These are phyloP conservation scores for Physocephala rufipes DNA, from an alignment of 2,888 invertebrate genomes.

Conservation along the genomic window DNA sequence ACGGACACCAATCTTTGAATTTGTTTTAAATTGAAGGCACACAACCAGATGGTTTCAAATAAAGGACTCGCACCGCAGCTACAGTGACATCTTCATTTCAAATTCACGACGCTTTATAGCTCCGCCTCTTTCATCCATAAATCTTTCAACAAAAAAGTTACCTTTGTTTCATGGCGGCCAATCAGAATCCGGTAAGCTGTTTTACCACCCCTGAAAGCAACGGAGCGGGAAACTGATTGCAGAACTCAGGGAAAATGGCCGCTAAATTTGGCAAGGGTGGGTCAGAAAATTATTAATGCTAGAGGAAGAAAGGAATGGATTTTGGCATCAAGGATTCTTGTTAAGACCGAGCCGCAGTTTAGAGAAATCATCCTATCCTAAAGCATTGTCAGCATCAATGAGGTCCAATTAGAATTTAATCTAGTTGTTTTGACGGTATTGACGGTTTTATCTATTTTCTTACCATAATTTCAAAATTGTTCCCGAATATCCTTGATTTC, in stretches of 20 bases:
- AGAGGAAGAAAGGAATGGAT: neutral
- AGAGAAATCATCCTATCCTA: neutral
- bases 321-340: neutral
- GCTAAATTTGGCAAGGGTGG: neutral
- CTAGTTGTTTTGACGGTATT: too few species aligned
- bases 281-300: too few species aligned
- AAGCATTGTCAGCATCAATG: conserved; percentile 24
- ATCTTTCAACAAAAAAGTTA: neutral
- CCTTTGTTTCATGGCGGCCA: neutral
- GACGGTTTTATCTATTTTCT: too few species aligned
- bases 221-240: neutral
- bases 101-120: neutral
- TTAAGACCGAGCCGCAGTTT: conserved; percentile 20
- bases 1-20: neutral
- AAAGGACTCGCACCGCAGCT: too few species aligned
- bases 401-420: too few species aligned
- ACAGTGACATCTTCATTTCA: conserved; percentile 9
- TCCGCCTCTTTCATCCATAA: neutral
- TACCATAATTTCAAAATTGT: too few species aligned
- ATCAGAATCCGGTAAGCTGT: conserved; percentile 19
- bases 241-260: conserved; percentile 5
- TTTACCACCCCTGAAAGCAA: conserved; percentile 8
- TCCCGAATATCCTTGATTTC: too few species aligned
- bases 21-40: too few species aligned
- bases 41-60: too few species aligned